phyloP scores from a whole-genome alignment of 2,888 invertebrate species.

The Andrena minutula region DNA sequence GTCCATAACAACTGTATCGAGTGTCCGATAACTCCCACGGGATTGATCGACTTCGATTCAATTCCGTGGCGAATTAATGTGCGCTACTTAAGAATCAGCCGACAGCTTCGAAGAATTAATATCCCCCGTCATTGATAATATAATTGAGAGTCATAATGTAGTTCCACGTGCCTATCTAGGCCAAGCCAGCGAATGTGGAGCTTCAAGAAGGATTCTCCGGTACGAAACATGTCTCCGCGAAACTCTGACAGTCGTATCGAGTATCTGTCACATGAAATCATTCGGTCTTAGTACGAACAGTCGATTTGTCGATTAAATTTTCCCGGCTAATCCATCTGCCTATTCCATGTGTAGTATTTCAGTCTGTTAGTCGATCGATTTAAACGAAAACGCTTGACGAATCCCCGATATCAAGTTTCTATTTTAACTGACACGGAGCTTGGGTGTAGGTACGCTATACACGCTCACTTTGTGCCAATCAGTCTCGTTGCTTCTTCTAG shows the following conservation, averaged over 20 bases:
- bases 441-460: too few relatives aligned
- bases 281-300: neutral
- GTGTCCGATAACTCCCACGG: slow-evolving; percentile 31
- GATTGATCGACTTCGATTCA: slow-evolving; percentile 2
- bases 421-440: neutral
- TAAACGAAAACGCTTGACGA: neutral
- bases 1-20: slow-evolving; percentile 15
- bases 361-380: neutral
- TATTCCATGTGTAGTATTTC: neutral
- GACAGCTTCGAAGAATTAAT: neutral
- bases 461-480: too few relatives aligned
- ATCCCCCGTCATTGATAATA: neutral
- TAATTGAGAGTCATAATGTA: too few relatives aligned
- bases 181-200: neutral
- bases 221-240: neutral
- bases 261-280: neutral
- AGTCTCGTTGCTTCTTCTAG: too few relatives aligned
- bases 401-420: neutral
- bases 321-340: neutral
- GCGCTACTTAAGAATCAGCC: neutral
- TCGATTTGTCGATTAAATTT: neutral
- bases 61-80: slow-evolving; percentile 21
- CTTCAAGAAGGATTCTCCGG: neutral
- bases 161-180: too few relatives aligned
- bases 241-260: neutral